Base-by-base conservation (phyloP, 2,888 invertebrate species). In the Parnassius smintheus region DNA sequence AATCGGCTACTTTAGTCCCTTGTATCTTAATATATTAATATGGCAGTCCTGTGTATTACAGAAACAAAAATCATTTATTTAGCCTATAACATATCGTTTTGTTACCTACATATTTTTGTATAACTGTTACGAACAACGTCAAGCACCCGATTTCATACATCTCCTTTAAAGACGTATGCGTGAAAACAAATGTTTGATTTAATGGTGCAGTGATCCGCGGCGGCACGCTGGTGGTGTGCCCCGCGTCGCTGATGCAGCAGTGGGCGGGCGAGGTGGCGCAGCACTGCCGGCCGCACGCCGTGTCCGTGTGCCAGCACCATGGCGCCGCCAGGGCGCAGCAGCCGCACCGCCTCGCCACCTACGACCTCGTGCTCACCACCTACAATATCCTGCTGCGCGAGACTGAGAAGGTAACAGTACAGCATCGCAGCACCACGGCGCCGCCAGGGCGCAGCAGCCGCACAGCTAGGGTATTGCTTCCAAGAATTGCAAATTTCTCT, bases 281-380 rank as follows among this genome's bases (percentile, higher is more conserved):
- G 44, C 95, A 96, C 75, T 93, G 95, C 56, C 80, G 84, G 50
- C 77, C 93, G 9, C 94, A 95, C 66, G 76, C 93, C 0, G 85
- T 98, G 0, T 88, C 93, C 2, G 94, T 95, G 3, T 87, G 93
- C 59, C 78, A 96, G 46, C 96, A 97, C 89, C 98, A 99, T 86
- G 98, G 99, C 0, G 89, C 93, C 0, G 94, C 94, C 71, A 92
- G 98, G 13, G 95, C 95, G 73, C 84, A 84, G 1, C 94, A 91
- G 74, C 86, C 94, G 12, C 92, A 92, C 72, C 88, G 92, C 66
- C 86, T 98, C 54, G 94, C 96, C 0, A 86, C 92, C 51, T 85
- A 94, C 79, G 97, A 98, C 83, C 86, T 99, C 0, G 98, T 99
- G 0, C 88, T 98, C 51, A 98, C 98, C 12, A 98, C 98, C 0